Base-by-base conservation (phyloP, 23 tunicate species). In the Pegea sp. region DNA sequence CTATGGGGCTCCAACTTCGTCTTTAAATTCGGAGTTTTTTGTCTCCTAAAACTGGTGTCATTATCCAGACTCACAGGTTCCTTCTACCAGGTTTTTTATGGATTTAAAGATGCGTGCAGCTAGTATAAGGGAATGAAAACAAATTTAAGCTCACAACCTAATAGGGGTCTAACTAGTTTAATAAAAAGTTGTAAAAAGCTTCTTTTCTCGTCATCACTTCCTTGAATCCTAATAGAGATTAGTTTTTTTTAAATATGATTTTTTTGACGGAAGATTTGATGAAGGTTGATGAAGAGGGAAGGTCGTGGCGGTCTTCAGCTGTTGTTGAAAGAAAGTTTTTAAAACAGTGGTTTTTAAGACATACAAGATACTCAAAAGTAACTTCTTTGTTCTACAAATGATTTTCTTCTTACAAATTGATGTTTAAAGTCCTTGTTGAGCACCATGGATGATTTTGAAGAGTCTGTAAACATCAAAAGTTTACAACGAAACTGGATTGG, bases 401-500 rank as follows among this genome's bases (percentile, higher is more conserved):
- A 8, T 38, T 11, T 38, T 38, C 46, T 38, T 38, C 46, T 38
- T 8, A 38, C 46, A 38, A 38, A 16, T 38, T 38, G 11, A 38
- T 38, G 13, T 16, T 70, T 70, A 19, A 26, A 74, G 71, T 68
- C 81, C 1, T 63, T 84, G 49, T 64, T 84, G 19, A 30, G 68
- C 1, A 46, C 72, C 22, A 32, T 84, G 38, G 28, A 57, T 44
- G 70, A 68, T 42, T 52, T 84, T 42, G 71, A 84, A 5, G 95
- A 84, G 26, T 48, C 62, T 18, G 69, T 67, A 29, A 84, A 84
- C 4, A 63, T 84, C 33, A 84, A 73, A 59, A 70, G 72, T 0
- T 69, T 84, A 84, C 95, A 84, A 52, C 53, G 62, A 11, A 67
- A 84, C 34, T 84, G 95, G 95, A 84, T 84, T 18, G 95, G 95